A percentile compares a stretch with the other conserved stretches of the same genome.
Evolutionary conservation across 2,797 vertebrate genomes (phyloP).

Genomic region (Phaenicophaeus curvirostris): DNA sequence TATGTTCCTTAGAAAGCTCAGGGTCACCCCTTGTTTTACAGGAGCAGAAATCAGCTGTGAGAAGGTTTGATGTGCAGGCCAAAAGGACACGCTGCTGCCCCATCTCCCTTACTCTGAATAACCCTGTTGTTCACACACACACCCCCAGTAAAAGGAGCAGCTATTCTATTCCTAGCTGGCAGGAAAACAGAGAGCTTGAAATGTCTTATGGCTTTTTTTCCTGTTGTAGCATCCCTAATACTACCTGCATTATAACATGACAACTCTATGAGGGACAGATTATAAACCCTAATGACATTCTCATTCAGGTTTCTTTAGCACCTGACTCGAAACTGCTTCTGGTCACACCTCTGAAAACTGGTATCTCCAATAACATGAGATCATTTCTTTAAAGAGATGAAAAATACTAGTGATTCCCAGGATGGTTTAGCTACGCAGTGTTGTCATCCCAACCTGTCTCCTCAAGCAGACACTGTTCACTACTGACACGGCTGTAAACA

Average conservation of each 20-base stretch:
- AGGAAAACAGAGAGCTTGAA: neutral
- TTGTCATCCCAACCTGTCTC: neutral
- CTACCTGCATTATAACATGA: neutral
- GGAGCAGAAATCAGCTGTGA: neutral
- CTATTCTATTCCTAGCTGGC: neutral
- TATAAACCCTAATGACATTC: neutral
- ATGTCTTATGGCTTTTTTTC: neutral
- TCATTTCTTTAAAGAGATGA: neutral
- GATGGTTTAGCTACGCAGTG: neutral
- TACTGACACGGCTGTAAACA: fast-evolving
- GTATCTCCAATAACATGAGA: neutral
- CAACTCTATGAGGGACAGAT: neutral
- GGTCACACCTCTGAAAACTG: neutral
- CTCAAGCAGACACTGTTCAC: neutral
- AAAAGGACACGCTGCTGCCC: neutral
- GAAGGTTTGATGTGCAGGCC: neutral
- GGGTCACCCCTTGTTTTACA: neutral
- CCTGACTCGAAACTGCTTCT: neutral
- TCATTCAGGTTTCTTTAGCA: neutral
- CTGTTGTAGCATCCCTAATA: neutral
- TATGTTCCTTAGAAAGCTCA: slow-evolving; percentile 11
- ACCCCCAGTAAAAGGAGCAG: neutral
- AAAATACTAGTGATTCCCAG: neutral
- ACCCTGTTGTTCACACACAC: too few relatives aligned
- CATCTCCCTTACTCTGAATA: neutral